These are phyloP conservation scores for Pelecanoides urinatrix DNA, from an alignment of 2,113 vertebrate species.

Conservation along the genomic window DNA sequence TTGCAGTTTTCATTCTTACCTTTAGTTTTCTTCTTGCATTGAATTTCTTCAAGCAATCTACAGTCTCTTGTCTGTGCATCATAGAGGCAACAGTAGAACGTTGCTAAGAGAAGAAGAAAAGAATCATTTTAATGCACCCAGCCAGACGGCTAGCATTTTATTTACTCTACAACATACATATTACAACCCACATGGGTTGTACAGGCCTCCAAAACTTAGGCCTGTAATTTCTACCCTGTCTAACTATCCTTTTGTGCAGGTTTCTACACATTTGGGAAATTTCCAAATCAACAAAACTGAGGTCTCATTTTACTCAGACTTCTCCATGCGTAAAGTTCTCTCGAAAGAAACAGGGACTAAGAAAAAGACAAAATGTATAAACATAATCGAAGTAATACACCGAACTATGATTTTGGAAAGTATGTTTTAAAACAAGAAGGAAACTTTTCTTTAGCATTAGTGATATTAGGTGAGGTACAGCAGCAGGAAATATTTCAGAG, in stretches of 20 bases:
- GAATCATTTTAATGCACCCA: neutral
- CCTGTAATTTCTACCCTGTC: neutral
- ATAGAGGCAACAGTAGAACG: conserved; percentile 97
- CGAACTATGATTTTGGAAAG: neutral
- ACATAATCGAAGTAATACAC: neutral
- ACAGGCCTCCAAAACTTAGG: neutral
- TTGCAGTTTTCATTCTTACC: conserved; percentile 66
- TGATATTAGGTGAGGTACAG: neutral
- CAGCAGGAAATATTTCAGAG: neutral
- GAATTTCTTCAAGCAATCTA: conserved; percentile 98
- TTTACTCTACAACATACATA: neutral
- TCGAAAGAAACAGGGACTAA: neutral
- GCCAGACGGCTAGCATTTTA: neutral
- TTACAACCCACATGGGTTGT: neutral
- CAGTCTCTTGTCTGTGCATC: conserved; percentile 98
- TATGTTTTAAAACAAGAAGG: neutral
- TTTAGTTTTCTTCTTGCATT: conserved; percentile 96
- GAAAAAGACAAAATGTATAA: neutral
- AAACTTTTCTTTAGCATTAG: neutral
- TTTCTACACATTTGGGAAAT: neutral
- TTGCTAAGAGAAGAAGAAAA: conserved; percentile 79
- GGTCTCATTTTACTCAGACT: neutral
- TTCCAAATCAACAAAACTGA: neutral
- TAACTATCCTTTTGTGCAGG: neutral
- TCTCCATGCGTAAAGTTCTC: neutral